Percentiles rank a stretch among this genome's conserved stretches.
Conservation (phyloP, 2,113 vertebrate species). For the Otocyon megalotis region DNA sequence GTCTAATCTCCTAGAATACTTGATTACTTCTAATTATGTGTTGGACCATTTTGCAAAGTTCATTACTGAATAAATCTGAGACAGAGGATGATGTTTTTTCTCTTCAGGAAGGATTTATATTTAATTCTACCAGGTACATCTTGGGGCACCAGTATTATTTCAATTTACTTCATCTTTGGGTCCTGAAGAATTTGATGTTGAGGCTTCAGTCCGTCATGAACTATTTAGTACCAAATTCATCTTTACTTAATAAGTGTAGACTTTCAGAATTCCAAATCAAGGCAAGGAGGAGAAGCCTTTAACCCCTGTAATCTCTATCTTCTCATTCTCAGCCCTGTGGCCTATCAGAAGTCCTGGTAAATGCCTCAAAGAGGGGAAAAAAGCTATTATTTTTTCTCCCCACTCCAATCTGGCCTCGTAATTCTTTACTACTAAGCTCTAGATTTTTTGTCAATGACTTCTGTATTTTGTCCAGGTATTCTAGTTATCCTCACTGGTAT, state of each 20-base stretch:
- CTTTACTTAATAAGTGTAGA: background rate
- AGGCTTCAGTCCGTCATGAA: background rate
- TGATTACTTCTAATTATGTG: conserved; percentile 32
- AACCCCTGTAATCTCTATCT: background rate
- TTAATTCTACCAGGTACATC: background rate
- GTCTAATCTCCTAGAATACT: background rate
- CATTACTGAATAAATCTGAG: background rate
- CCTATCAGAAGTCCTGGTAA: background rate
- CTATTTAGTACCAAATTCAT: background rate
- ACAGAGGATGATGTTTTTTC: background rate
- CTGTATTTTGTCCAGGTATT: background rate
- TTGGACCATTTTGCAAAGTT: background rate
- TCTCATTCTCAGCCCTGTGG: background rate
- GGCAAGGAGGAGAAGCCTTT: background rate
- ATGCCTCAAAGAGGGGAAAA: background rate
- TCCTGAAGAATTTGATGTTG: background rate
- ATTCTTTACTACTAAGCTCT: background rate
- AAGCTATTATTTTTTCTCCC: background rate
- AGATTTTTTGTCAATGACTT: conserved; percentile 5
- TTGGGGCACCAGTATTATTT: background rate
- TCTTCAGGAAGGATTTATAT: background rate
- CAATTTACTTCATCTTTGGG: background rate
- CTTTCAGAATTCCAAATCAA: background rate
- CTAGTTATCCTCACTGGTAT: background rate
- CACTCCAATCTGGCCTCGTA: background rate